A percentile compares a stretch with the other conserved stretches of the same genome.
Evolutionary conservation across 2,888 invertebrate genomes (phyloP).

Genomic region (Microchrysa polita): DNA sequence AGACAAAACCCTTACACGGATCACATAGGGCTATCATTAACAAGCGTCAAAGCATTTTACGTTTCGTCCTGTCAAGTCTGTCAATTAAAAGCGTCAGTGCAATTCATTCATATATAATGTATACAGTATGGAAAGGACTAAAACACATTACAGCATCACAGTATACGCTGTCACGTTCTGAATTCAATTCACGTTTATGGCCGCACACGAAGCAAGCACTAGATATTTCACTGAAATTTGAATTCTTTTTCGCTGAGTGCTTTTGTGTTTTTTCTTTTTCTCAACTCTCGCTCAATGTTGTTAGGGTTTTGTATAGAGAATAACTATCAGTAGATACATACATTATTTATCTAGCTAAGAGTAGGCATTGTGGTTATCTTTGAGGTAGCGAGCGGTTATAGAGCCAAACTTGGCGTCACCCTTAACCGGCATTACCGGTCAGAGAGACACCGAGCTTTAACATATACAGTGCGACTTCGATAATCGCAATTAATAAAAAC

Average conservation of each 20-base stretch:
- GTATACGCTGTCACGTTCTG: constrained; percentile 12
- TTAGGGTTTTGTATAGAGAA: too few relatives aligned
- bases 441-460: too few relatives aligned
- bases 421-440: too few relatives aligned
- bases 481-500: too few relatives aligned
- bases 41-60: constrained; percentile 27
- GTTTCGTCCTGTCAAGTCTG: constrained; percentile 8
- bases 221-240: not conserved
- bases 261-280: too few relatives aligned
- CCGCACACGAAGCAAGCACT: constrained; percentile 23
- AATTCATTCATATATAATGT: not conserved
- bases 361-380: too few relatives aligned
- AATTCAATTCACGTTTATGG: constrained; percentile 22
- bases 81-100: constrained; percentile 17
- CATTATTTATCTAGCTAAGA: too few relatives aligned
- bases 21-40: constrained; percentile 6
- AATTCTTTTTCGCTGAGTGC: not conserved
- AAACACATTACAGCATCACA: constrained; percentile 7
- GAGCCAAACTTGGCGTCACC: too few relatives aligned
- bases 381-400: too few relatives aligned
- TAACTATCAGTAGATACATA: too few relatives aligned
- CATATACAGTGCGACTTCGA: too few relatives aligned
- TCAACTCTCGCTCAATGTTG: too few relatives aligned
- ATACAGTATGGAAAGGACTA: not conserved
- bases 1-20: not conserved